Conservation (phyloP, 2,113 vertebrate species). For the Anarrhichthys ocellatus region DNA sequence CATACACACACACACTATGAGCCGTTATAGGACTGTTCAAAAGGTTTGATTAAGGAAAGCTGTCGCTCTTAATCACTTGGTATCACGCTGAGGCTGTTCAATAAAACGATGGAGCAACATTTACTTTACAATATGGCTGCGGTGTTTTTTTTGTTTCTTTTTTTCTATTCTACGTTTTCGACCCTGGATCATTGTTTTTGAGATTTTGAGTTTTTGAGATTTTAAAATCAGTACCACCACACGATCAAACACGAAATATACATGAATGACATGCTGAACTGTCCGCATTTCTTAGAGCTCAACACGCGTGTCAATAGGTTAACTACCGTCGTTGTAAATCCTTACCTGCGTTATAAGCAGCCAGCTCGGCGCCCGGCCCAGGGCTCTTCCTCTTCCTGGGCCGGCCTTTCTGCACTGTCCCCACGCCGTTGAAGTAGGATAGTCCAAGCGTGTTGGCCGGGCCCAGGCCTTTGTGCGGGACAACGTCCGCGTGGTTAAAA, state of each 20-base stretch:
- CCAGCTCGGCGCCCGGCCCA: slow-evolving; percentile 93
- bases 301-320: background rate
- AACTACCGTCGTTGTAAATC: no score
- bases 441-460: slow-evolving; percentile 92
- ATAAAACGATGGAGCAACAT: background rate
- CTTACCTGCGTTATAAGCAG: slow-evolving; percentile 97
- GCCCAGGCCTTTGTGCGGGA: slow-evolving; percentile 91
- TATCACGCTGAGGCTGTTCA: slow-evolving; percentile 3
- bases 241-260: background rate
- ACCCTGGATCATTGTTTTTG: background rate
- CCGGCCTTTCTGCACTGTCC: slow-evolving; percentile 96
- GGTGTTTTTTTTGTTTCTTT: fast-evolving
- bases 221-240: background rate
- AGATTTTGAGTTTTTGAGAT: no score
- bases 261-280: background rate
- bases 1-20: background rate
- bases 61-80: slow-evolving; percentile 41
- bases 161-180: background rate
- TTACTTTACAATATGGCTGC: background rate
- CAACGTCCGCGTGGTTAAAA: slow-evolving; percentile 94
- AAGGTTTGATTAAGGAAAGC: slow-evolving; percentile 30
- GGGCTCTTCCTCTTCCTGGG: slow-evolving; percentile 97
- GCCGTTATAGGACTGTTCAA: slow-evolving; percentile 28
- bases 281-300: background rate
- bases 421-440: slow-evolving; percentile 98